Evolutionary conservation across 2,888 invertebrate species (phyloP).

Genomic region (Sesamia inferens): DNA sequence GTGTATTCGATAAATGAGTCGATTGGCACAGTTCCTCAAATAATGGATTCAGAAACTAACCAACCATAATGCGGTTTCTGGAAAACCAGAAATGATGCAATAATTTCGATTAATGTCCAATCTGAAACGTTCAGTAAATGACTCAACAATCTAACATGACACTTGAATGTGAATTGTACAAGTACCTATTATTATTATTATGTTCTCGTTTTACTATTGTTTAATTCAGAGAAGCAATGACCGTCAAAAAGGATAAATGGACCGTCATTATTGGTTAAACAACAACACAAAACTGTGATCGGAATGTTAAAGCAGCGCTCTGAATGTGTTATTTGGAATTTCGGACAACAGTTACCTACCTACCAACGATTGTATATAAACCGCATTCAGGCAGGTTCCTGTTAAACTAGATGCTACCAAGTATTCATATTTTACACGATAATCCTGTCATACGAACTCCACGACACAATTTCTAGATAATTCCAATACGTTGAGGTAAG

Average conservation of each 20-base stretch:
- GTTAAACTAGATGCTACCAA: neutral
- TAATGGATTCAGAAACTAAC: neutral
- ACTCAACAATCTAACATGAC: neutral
- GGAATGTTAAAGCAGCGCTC: slow-evolving; percentile 29
- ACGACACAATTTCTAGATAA: neutral
- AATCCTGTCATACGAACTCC: neutral
- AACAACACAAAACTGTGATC: slow-evolving; percentile 13
- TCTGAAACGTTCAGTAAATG: neutral
- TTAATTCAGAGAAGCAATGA: slow-evolving; percentile 10
- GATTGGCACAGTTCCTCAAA: too few relatives aligned
- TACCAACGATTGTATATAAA: neutral
- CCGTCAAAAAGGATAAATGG: slow-evolving; percentile 6
- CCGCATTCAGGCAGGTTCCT: neutral
- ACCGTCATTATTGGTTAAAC: slow-evolving; percentile 16
- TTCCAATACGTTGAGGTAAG: neutral
- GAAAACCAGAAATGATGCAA: neutral
- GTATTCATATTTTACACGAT: neutral
- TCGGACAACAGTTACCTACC: slow-evolving; percentile 1
- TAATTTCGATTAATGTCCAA: neutral
- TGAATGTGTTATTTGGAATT: neutral
- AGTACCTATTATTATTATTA: neutral
- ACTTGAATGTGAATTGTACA: neutral
- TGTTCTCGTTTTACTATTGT: slow-evolving; percentile 24
- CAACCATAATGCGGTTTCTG: neutral
- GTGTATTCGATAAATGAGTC: neutral